phyloP scores from a whole-genome alignment of 2,888 invertebrate genomes.

The Andrena marginata region DNA sequence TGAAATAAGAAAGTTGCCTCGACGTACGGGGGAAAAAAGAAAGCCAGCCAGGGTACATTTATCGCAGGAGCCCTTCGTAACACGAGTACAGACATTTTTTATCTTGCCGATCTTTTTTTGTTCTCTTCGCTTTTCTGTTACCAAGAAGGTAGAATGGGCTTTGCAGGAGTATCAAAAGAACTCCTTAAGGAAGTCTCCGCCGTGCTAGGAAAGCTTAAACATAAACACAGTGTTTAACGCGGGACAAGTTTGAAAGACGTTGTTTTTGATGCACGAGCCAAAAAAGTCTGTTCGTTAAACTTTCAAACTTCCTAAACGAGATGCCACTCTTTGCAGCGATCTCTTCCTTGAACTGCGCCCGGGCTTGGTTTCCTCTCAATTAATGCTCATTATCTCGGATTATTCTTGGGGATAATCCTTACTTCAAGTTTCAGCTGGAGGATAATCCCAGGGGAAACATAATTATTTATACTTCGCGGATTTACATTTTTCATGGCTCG shows the following conservation, averaged over 20 bases:
- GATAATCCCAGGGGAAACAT: constrained; percentile 1
- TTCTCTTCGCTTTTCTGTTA: not conserved
- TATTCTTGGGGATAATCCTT: not conserved
- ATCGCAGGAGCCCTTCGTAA: not conserved
- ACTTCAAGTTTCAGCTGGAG: not conserved
- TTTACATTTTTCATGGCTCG: not conserved
- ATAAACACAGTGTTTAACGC: constrained; percentile 25
- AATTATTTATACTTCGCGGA: not conserved
- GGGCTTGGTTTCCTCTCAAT: constrained; percentile 35
- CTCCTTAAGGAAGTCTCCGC: constrained; percentile 3
- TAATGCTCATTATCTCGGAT: constrained; percentile 40
- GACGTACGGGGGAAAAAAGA: not conserved
- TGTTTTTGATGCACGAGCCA: constrained; percentile 24
- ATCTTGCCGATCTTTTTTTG: not conserved
- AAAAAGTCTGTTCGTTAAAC: constrained; percentile 27
- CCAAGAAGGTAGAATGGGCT: not conserved
- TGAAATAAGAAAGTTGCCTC: not conserved
- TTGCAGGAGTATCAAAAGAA: not conserved
- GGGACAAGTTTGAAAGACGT: constrained; percentile 14
- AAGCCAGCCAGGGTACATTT: not conserved
- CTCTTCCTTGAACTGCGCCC: not conserved
- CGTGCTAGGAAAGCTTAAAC: constrained; percentile 19
- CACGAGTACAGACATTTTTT: not conserved
- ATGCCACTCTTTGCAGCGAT: not conserved
- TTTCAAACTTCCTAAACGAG: constrained; percentile 37